Percentiles rank a stretch among this genome's conserved stretches.
phyloP scores from a whole-genome alignment of 2,888 invertebrate species.

The Luffia ferchaultella region DNA sequence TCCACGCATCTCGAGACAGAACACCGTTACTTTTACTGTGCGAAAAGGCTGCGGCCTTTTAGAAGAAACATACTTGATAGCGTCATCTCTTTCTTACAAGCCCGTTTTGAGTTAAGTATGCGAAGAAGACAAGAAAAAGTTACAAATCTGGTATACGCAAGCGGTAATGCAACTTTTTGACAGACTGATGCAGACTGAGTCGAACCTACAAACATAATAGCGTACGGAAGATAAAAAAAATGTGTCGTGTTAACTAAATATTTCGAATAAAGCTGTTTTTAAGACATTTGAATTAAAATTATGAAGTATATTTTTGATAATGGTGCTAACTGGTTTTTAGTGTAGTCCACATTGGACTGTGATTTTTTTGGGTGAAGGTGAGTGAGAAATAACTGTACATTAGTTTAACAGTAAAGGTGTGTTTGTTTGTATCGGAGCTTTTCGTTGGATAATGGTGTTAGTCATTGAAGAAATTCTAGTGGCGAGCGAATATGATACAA shows the following conservation, averaged over 20 bases:
- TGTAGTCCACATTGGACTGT: slow-evolving; percentile 3
- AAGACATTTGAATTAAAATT: neutral
- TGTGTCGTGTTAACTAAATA: slow-evolving; percentile 20
- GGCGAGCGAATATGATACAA: no score
- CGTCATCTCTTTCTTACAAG: slow-evolving; percentile 25
- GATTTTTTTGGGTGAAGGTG: slow-evolving; percentile 9
- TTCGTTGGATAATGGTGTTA: slow-evolving; percentile 15
- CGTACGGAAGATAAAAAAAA: slow-evolving; percentile 19
- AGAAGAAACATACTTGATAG: slow-evolving; percentile 13
- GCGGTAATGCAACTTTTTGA: slow-evolving; percentile 62
- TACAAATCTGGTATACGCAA: slow-evolving; percentile 31
- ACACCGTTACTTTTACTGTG: slow-evolving; percentile 64
- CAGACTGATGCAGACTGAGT: slow-evolving; percentile 56
- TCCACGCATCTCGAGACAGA: slow-evolving; percentile 58
- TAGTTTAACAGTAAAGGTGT: slow-evolving; percentile 27
- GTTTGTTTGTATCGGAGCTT: slow-evolving; percentile 33
- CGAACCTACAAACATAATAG: slow-evolving; percentile 36
- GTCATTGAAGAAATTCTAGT: no score
- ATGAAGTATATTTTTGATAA: neutral
- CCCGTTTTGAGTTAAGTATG: neutral
- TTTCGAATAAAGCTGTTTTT: slow-evolving; percentile 11
- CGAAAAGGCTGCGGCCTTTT: slow-evolving; percentile 51
- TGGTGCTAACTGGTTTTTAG: neutral
- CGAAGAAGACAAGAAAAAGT: slow-evolving; percentile 5
- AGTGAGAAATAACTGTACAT: slow-evolving; percentile 18